Base-by-base conservation (phyloP, 2,113 vertebrate genomes). In the Gracilinanus agilis region DNA sequence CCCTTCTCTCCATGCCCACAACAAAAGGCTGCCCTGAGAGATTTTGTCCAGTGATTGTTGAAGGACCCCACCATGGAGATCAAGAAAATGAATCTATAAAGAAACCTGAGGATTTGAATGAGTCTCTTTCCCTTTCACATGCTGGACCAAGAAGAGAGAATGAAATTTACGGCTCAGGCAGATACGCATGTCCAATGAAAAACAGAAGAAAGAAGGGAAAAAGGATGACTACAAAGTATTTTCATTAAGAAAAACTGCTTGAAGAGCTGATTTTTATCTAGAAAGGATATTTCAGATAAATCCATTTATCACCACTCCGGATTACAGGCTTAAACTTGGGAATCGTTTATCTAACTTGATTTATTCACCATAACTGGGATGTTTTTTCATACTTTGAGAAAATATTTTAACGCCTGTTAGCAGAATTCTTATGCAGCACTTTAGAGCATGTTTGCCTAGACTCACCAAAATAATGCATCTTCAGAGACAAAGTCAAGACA, bases 331-430 rank as follows among this genome's bases (percentile, higher is more conserved):
- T 95, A 92, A 92, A 53, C 5, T 29, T 13, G 56, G 91, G 29
- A 29, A 83, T 83, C 2, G 54, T 34, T 54, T 92, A 19, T 24
- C 25, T 49, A 94, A 11, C 54, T 92, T 92, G 61, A 93, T 93
- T 90, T 94, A 90, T 90, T 2, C 90, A 90, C 44, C 19, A 67
- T 95, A 92, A 89, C 56, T 91, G 3, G 89, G 34, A 54, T 40
- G 95, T 89, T 92, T 93, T 90, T 53, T 92, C 19, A 90, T 91
- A 27, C 24, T 92, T 95, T 19, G 53, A 92, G 89, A 96, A 91
- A 2, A 27, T 49, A 53, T 88, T 75, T 75, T 6, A 75, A 40
- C n/a, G 67, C 40, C 40, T 75, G 34, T 75, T 16, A 75, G 16
- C 67, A 75, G 13, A 29, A 75, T 75, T n/a, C 13, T 75, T n/a